Conservation (phyloP, 2,888 invertebrate genomes). For the Lycia hirtaria region DNA sequence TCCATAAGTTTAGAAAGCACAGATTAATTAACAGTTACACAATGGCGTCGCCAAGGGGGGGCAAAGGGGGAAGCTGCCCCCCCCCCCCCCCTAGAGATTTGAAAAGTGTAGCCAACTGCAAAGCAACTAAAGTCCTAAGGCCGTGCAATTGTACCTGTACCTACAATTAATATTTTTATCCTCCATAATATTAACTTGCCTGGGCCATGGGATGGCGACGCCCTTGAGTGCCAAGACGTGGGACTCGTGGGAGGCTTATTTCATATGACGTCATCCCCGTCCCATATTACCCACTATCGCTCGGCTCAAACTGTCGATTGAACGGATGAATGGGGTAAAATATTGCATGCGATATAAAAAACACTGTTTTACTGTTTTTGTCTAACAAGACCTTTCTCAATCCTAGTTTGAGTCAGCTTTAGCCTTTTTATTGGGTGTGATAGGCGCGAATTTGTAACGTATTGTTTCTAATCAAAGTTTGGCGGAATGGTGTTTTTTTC, state of each 20-base stretch:
- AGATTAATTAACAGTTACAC: too few relatives aligned
- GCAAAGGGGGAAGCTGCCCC: too few relatives aligned
- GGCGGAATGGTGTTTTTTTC: background rate
- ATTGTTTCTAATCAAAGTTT: slow-evolving; percentile 2
- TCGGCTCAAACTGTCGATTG: slow-evolving; percentile 31
- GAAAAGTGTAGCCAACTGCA: too few relatives aligned
- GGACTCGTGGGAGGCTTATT: slow-evolving; percentile 7
- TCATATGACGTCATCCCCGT: slow-evolving; percentile 20
- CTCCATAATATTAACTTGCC: too few relatives aligned
- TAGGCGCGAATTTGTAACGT: slow-evolving; percentile 24
- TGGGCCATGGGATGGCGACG: too few relatives aligned
- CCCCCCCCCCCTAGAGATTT: too few relatives aligned
- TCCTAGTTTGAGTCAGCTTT: slow-evolving; percentile 37
- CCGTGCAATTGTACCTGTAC: too few relatives aligned
- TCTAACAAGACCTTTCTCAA: slow-evolving; percentile 40
- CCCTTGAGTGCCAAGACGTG: slow-evolving; percentile 5
- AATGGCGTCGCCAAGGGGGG: too few relatives aligned
- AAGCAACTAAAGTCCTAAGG: too few relatives aligned
- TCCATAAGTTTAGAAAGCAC: too few relatives aligned
- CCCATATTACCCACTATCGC: slow-evolving; percentile 17
- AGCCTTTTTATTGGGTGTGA: slow-evolving; percentile 30
- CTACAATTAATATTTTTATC: too few relatives aligned
- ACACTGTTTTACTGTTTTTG: slow-evolving; percentile 27
- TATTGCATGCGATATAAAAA: slow-evolving; percentile 35
- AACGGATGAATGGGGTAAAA: slow-evolving; percentile 28